Conservation (phyloP, 2,888 invertebrate species). For the Norana najaformis region DNA sequence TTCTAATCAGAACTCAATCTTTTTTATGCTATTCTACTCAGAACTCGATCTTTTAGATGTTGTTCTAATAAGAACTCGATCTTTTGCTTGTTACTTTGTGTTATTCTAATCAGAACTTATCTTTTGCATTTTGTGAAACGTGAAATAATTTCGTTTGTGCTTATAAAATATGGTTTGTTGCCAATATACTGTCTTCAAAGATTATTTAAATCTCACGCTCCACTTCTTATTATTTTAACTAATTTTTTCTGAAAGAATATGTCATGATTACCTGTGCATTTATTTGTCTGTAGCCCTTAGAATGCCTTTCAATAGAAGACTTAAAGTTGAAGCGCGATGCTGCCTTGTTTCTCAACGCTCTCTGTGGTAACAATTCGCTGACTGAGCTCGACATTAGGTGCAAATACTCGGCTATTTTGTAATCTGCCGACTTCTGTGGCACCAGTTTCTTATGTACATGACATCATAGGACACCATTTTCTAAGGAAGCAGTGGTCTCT, state of each 20-base stretch:
- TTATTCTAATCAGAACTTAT: not conserved
- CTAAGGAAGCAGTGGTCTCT: no score
- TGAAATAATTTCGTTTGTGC: not conserved
- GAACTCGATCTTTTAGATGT: not conserved
- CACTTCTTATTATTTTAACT: no score
- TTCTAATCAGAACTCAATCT: no score
- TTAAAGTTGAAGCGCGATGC: conserved; percentile 78
- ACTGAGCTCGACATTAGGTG: conserved; percentile 71
- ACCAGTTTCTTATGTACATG: not conserved
- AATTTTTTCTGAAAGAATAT: not conserved
- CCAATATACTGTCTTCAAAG: no score
- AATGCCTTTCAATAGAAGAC: conserved; percentile 78
- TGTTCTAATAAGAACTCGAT: no score
- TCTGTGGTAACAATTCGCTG: conserved; percentile 80
- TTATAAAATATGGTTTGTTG: not conserved
- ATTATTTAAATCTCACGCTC: not conserved
- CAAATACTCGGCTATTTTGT: not conserved
- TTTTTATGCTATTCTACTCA: not conserved
- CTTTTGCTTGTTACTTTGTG: no score
- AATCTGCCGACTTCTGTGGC: not conserved
- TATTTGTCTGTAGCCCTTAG: conserved; percentile 58
- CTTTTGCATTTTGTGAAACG: not conserved
- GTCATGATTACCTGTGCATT: not conserved
- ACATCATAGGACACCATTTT: no score
- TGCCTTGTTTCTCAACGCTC: conserved; percentile 79